These are phyloP conservation scores for Poecilia gillii DNA, from an alignment of 2,797 vertebrate genomes.

Conservation along the genomic window DNA sequence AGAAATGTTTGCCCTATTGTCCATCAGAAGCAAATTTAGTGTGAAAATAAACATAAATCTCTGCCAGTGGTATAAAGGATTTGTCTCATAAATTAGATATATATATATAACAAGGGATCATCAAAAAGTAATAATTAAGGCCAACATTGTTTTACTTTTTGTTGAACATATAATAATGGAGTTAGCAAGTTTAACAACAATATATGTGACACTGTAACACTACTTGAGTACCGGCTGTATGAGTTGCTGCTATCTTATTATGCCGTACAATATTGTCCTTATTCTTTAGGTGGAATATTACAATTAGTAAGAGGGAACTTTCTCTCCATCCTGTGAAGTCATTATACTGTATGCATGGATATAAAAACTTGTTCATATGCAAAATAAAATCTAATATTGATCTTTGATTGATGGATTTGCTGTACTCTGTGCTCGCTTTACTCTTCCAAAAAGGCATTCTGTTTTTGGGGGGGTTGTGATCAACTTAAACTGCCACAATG, in stretches of 20 bases:
- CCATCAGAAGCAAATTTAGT: background rate
- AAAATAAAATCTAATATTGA: conserved; percentile 77
- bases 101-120: background rate
- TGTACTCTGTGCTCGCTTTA: conserved; percentile 24
- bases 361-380: conserved; percentile 76
- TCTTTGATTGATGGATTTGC: conserved; percentile 43
- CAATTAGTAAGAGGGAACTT: conserved; percentile 54
- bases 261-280: conserved; percentile 58
- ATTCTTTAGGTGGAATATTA: conserved; percentile 68
- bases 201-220: conserved; percentile 72
- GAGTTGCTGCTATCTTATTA: conserved; percentile 72
- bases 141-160: conserved; percentile 20
- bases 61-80: background rate
- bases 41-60: background rate
- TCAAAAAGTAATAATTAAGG: background rate
- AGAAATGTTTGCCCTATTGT: background rate
- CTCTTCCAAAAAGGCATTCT: conserved; percentile 7
- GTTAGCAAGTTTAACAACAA: conserved; percentile 58
- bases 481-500: conserved; percentile 1
- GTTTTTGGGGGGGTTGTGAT: background rate
- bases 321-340: conserved; percentile 55
- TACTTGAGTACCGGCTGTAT: conserved; percentile 65
- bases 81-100: background rate
- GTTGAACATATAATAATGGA: conserved; percentile 52
- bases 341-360: conserved; percentile 79